A percentile compares a stretch with the other conserved stretches of the same genome.
Conservation (phyloP, 1,140 invertebrate species). For the Lordiphosa mommai region DNA sequence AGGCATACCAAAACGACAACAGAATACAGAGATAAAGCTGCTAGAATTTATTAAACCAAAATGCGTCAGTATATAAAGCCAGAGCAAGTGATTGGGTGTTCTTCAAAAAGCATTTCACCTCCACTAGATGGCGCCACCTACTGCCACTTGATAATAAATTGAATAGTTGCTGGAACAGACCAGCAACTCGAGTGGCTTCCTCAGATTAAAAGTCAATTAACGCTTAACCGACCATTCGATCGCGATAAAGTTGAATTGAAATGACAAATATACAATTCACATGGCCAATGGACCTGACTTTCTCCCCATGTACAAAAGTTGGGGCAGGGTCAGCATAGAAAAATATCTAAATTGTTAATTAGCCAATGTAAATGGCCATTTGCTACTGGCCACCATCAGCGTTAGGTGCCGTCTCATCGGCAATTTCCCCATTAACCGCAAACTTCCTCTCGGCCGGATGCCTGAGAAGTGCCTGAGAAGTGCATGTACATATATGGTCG, state of each 20-base stretch:
- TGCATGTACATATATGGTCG: constrained; percentile 17
- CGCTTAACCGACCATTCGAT: not conserved
- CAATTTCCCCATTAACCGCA: not conserved
- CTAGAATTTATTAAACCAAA: not conserved
- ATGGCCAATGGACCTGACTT: constrained; percentile 13
- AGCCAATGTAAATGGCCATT: constrained; percentile 32
- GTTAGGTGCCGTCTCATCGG: not conserved
- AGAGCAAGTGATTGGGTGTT: too few relatives aligned
- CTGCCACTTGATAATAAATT: constrained; percentile 2
- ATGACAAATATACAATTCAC: constrained; percentile 8
- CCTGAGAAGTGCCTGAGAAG: constrained; percentile 1
- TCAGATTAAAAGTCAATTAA: constrained; percentile 42
- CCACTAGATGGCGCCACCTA: not conserved
- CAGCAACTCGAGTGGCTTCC: constrained; percentile 16
- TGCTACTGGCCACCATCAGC: constrained; percentile 35
- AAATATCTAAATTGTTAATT: constrained; percentile 58
- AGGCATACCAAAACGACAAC: not conserved
- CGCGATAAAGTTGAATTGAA: constrained; percentile 1
- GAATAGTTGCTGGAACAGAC: not conserved
- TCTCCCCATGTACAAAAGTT: constrained; percentile 17
- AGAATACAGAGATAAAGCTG: not conserved
- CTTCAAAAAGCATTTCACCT: too few relatives aligned
- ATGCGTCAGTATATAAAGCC: not conserved
- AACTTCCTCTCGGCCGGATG: constrained; percentile 5
- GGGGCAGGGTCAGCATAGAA: constrained; percentile 19